These are phyloP conservation scores for Diadromus collaris DNA, from an alignment of 2,888 invertebrate species.

Conservation along the genomic window DNA sequence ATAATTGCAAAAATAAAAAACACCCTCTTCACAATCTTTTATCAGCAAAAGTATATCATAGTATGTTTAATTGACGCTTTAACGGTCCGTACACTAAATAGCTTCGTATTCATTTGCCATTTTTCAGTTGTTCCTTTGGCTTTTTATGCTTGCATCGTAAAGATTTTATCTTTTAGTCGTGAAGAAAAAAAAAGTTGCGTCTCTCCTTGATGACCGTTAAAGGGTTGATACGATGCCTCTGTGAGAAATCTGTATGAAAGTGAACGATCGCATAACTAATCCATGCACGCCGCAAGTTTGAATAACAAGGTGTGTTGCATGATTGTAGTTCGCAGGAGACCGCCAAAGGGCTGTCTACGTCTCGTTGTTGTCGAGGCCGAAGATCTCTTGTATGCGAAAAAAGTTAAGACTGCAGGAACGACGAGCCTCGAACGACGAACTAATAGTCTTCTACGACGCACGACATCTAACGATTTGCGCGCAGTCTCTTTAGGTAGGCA, in stretches of 20 bases:
- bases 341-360: conserved; percentile 77
- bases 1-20: not conserved
- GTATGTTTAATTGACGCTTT: not conserved
- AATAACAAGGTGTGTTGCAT: conserved; percentile 72
- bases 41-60: conserved; percentile 12
- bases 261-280: conserved; percentile 2
- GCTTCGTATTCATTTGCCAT: not conserved
- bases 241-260: not conserved
- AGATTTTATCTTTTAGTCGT: not conserved
- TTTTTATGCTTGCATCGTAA: not conserved
- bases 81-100: not conserved
- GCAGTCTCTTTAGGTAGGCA: conserved; percentile 47
- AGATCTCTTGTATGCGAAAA: conserved; percentile 72
- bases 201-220: not conserved
- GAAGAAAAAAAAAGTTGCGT: not conserved
- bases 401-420: conserved; percentile 69
- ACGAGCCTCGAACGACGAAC: conserved; percentile 57
- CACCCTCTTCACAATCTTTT: not conserved
- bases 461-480: conserved; percentile 47
- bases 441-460: conserved; percentile 49
- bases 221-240: not conserved
- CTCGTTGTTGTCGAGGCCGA: conserved; percentile 79
- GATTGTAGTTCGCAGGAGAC: conserved; percentile 79
- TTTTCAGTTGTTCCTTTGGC: not conserved
- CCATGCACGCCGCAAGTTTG: conserved; percentile 39